A percentile compares a stretch with the other conserved stretches of the same genome.
phyloP scores from a whole-genome alignment of 2,888 invertebrate species.

The Drosophila vallismaia region DNA sequence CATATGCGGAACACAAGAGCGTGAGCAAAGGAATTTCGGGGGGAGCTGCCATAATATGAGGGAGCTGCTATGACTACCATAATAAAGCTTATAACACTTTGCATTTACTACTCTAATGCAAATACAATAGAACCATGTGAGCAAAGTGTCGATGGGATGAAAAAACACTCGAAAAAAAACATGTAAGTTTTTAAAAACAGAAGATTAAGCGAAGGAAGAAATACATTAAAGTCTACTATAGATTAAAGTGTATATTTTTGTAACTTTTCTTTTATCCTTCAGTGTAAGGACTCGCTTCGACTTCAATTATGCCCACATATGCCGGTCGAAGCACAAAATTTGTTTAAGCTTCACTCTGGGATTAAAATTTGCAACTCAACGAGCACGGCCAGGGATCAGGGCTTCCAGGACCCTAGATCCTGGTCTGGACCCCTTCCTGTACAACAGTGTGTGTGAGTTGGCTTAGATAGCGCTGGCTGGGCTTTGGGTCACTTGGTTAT shows the following conservation, averaged over 20 bases:
- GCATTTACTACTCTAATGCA: constrained; percentile 80
- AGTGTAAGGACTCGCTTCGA: constrained; percentile 42
- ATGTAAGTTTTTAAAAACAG: no score
- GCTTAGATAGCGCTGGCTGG: constrained; percentile 38
- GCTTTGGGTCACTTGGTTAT: constrained; percentile 34
- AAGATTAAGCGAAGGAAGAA: no score
- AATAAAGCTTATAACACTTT: constrained; percentile 80
- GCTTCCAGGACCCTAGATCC: constrained; percentile 11
- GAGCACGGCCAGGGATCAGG: constrained; percentile 34
- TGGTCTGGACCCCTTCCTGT: constrained; percentile 24
- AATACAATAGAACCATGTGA: constrained; percentile 67
- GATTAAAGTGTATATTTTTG: no score
- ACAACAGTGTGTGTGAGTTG: constrained; percentile 24
- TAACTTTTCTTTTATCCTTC: neutral
- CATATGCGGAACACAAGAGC: neutral
- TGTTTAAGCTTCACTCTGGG: constrained; percentile 73
- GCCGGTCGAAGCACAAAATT: constrained; percentile 73
- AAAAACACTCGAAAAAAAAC: neutral
- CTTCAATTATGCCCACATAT: constrained; percentile 75
- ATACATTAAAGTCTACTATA: no score
- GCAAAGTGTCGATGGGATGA: neutral
- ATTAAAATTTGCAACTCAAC: constrained; percentile 66
- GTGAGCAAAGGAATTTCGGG: neutral
- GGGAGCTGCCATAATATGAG: neutral
- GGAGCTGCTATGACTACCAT: constrained; percentile 46